A percentile compares a stretch with the other conserved stretches of the same genome.
These are phyloP conservation scores for Biston stratarius DNA, from an alignment of 2,888 invertebrate genomes.

Conservation along the genomic window DNA sequence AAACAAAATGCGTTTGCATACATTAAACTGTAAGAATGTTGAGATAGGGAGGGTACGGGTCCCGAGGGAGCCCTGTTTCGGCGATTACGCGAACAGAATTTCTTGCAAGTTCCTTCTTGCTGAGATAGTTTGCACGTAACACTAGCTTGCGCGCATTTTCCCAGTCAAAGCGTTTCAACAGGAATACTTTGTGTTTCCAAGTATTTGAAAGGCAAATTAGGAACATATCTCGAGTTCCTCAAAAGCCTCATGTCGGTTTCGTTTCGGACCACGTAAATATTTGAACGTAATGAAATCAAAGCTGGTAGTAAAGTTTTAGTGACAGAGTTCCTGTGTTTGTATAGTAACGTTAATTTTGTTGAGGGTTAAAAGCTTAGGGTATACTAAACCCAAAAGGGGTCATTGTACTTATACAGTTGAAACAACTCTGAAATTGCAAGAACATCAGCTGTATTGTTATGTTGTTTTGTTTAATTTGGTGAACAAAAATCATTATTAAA, in stretches of 20 bases:
- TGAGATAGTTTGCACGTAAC: slow-evolving; percentile 82
- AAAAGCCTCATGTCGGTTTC: slow-evolving; percentile 54
- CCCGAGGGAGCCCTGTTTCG: slow-evolving; percentile 80
- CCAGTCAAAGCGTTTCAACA: slow-evolving; percentile 74
- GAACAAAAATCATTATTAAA: too few relatives aligned
- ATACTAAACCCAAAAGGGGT: too few relatives aligned
- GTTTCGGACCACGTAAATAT: slow-evolving; percentile 68
- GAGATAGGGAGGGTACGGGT: slow-evolving; percentile 80
- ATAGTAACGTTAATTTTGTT: background rate
- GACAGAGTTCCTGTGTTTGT: slow-evolving; percentile 41
- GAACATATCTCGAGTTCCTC: slow-evolving; percentile 72
- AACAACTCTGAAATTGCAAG: too few relatives aligned
- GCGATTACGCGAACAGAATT: slow-evolving; percentile 85
- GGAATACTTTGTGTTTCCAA: slow-evolving; percentile 79
- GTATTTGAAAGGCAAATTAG: slow-evolving; percentile 85
- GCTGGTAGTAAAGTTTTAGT: slow-evolving; percentile 43
- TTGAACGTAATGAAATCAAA: slow-evolving; percentile 70
- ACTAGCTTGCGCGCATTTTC: slow-evolving; percentile 79
- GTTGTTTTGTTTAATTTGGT: too few relatives aligned
- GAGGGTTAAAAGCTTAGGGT: too few relatives aligned
- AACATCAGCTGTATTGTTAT: too few relatives aligned
- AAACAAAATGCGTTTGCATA: slow-evolving; percentile 87
- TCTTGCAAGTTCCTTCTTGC: slow-evolving; percentile 75
- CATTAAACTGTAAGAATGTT: slow-evolving; percentile 86
- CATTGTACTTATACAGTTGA: too few relatives aligned